Evolutionary conservation across 35 echinoderm and acorn worm genomes (phyloP), one percentile per base, ranked within the genome.

Genomic region (Chiridota heheva): DNA sequence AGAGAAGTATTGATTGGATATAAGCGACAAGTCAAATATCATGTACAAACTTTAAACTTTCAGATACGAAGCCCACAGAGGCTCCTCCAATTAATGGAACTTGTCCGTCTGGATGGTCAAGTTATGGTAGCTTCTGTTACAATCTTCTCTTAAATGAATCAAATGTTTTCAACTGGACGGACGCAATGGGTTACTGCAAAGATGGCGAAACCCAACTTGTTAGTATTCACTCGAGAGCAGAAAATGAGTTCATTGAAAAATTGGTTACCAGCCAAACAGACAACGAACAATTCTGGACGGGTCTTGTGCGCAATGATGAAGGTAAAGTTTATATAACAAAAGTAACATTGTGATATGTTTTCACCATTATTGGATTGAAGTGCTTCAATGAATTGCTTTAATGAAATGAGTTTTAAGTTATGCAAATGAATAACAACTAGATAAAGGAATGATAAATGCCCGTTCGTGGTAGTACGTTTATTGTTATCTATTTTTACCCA

Each of bases 141-240:
- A 26, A 45, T 15, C 15, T 66, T 44, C 18, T 31, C n/a, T 40
- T 58, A 26, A 40, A 36, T 47, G 39, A 12, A 2, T 31, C 40
- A 2, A 29, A 27, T 10, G 43, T 61, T 18, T 31, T 58, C 29
- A 36, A 16, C 15, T 82, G 80, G 80, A 8, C 34, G 4, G 60
- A 49, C 7, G 80, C 80, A 17, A n/a, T n/a, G n/a, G n/a, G n/a
- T n/a, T n/a, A n/a, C n/a, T 69, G 30, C 37, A 63, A 18, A 13
- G 20, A 15, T 10, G 17, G 28, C 12, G 80, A 44, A 43, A 42
- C 58, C 34, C 34, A 82, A 17, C 32, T 82, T 16, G 80, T 69
- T 29, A 82, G 80, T 44, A 82, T 82, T 18, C 80, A 82, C 59
- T 81, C 78, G 2, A 65, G 58, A 31, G 58, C 55, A 22, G 78